A percentile compares a stretch with the other conserved stretches of the same genome.
phyloP scores from a whole-genome alignment of 2,797 vertebrate species.

The Periophthalmus magnuspinnatus region DNA sequence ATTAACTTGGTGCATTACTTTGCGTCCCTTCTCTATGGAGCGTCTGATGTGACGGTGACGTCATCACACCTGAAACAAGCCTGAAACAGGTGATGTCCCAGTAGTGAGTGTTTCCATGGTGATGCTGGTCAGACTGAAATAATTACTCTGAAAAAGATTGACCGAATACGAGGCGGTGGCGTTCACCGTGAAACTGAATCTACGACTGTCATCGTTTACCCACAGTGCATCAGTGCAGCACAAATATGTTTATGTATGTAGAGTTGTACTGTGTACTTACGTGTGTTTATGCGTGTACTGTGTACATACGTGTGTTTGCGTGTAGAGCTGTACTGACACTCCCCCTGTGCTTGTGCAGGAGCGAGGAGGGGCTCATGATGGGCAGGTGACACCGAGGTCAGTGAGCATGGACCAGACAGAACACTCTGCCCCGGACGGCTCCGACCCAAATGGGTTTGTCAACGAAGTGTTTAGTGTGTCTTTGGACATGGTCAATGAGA shows the following conservation, averaged over 20 bases:
- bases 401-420: conserved; percentile 78
- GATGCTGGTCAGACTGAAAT: conserved; percentile 60
- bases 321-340: conserved; percentile 22
- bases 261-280: too few species aligned
- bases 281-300: too few species aligned
- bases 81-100: conserved; percentile 67
- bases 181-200: conserved; percentile 51
- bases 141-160: conserved; percentile 63
- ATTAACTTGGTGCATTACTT: conserved; percentile 12
- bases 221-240: too few species aligned
- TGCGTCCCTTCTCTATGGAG: conserved; percentile 41
- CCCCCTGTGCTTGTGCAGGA: conserved; percentile 55
- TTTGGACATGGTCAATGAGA: conserved; percentile 76
- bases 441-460: conserved; percentile 83
- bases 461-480: conserved; percentile 82
- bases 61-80: conserved; percentile 55
- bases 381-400: conserved; percentile 78
- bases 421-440: conserved; percentile 65
- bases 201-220: too few species aligned
- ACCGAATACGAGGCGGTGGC: conserved; percentile 31
- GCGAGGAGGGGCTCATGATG: conserved; percentile 49
- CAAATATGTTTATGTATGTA: too few species aligned
- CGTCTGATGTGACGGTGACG: conserved; percentile 60
- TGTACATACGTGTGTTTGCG: too few species aligned
- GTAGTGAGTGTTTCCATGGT: conserved; percentile 70